Percentiles rank a stretch among this genome's conserved stretches.
These are phyloP conservation scores for Globodera ellingtonae DNA, from an alignment of 1,140 invertebrate species.

Conservation along the genomic window DNA sequence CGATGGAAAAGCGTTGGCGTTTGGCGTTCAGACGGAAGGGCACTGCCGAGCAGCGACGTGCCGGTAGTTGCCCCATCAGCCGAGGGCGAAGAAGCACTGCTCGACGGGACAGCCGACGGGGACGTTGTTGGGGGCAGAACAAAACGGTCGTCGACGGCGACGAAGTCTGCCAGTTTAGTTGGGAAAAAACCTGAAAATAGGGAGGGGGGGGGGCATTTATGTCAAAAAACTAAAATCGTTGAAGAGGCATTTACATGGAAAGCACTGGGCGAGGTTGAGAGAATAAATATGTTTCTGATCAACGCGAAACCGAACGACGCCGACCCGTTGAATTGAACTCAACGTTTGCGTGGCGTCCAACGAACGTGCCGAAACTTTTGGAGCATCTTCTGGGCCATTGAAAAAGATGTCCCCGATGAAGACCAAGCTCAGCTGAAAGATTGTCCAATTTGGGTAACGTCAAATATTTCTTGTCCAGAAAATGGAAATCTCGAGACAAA, in stretches of 20 bases:
- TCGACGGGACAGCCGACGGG: not conserved
- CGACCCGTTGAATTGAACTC: slow-evolving; percentile 46
- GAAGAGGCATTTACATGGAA: slow-evolving; percentile 33
- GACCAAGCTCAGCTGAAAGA: slow-evolving; percentile 48
- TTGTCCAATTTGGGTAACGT: not conserved
- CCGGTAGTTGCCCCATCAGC: slow-evolving; percentile 8
- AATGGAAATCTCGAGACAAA: not conserved
- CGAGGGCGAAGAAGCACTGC: slow-evolving; percentile 16
- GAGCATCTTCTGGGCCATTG: slow-evolving; percentile 36
- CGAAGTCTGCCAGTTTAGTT: slow-evolving; percentile 30
- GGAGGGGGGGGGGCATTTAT: not conserved
- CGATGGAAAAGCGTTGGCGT: not conserved
- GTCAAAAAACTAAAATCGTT: no score
- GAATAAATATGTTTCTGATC: slow-evolving; percentile 45
- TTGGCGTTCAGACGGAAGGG: slow-evolving; percentile 1
- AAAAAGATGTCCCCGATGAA: slow-evolving; percentile 50
- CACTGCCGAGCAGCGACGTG: slow-evolving; percentile 13
- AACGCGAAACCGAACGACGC: slow-evolving; percentile 41
- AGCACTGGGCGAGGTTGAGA: slow-evolving; percentile 43
- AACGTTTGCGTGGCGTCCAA: slow-evolving; percentile 50
- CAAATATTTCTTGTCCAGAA: not conserved
- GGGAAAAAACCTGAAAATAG: slow-evolving; percentile 23
- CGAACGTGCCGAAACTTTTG: slow-evolving; percentile 41
- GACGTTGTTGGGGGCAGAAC: not conserved
- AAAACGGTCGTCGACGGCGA: slow-evolving; percentile 13